Evolutionary conservation across 2,113 vertebrate species (phyloP).

Genomic region (Silurus glanis): DNA sequence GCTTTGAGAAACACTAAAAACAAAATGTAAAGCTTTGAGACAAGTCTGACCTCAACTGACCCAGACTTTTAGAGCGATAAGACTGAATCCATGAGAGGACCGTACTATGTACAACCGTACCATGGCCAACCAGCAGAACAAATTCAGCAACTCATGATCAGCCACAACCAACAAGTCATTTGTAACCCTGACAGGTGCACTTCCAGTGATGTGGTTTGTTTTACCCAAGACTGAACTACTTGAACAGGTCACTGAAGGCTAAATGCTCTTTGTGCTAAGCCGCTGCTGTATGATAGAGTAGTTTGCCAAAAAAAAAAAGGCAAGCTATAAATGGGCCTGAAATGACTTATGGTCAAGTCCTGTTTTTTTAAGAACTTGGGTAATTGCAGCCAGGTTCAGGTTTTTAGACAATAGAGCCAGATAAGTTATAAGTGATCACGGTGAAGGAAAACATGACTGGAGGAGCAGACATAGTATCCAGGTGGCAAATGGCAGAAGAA

Average conservation of each 20-base stretch:
- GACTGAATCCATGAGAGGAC: neutral
- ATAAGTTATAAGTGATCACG: neutral
- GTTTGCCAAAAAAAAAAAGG: conserved; percentile 4
- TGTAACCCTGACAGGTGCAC: conserved; percentile 8
- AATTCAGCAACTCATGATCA: neutral
- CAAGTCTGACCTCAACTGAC: neutral
- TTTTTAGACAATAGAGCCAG: neutral
- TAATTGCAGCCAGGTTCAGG: neutral
- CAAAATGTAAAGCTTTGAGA: neutral
- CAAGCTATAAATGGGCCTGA: neutral
- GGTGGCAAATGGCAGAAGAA: neutral
- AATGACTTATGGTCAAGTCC: neutral
- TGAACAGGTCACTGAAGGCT: conserved; percentile 8
- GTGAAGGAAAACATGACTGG: neutral
- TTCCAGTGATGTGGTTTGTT: neutral
- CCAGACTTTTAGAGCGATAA: too few relatives aligned
- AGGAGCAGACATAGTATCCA: neutral
- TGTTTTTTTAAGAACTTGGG: neutral
- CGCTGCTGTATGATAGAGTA: neutral
- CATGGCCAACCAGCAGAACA: neutral
- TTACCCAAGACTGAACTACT: neutral
- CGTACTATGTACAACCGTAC: too few relatives aligned
- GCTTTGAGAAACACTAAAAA: neutral
- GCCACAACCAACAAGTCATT: neutral
- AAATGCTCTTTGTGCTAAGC: neutral